Percentiles rank a stretch among this genome's conserved stretches.
Conservation (phyloP, 2,797 vertebrate genomes). For the Xerus rutilus region DNA sequence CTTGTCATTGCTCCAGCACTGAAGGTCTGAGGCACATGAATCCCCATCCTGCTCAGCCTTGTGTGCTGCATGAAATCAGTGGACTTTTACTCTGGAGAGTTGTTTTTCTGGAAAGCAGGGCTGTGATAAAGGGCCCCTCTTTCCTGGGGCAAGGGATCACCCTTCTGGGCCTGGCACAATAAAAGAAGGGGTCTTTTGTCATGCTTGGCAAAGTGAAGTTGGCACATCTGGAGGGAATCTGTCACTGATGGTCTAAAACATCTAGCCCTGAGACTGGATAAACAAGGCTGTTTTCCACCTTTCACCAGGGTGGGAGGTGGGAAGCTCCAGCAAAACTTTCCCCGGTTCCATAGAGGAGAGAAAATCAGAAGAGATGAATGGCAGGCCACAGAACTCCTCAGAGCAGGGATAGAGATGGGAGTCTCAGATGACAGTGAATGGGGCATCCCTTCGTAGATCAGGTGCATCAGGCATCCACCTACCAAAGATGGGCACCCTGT, state of each 20-base stretch:
- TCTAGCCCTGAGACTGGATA: not conserved
- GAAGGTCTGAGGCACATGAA: not conserved
- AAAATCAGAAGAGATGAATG: not conserved
- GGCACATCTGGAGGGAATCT: not conserved
- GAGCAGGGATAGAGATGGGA: not conserved
- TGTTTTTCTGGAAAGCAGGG: not conserved
- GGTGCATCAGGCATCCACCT: not conserved
- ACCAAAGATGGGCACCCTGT: rapidly evolving
- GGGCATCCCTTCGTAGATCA: not conserved
- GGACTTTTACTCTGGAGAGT: not conserved
- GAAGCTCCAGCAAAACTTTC: not conserved
- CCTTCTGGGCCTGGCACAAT: not conserved
- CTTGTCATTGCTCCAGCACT: not conserved
- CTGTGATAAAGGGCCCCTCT: not conserved
- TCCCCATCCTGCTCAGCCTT: too few species aligned
- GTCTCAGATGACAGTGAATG: not conserved
- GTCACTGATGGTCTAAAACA: not conserved
- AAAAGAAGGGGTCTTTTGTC: not conserved
- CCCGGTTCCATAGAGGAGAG: not conserved
- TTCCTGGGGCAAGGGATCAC: not conserved
- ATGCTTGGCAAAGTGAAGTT: not conserved
- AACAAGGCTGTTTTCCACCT: not conserved
- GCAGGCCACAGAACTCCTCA: not conserved
- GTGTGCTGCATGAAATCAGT: not conserved
- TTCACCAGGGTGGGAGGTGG: not conserved